phyloP scores from a whole-genome alignment of 1,140 invertebrate species.

The Trichomalopsis sarcophagae region DNA sequence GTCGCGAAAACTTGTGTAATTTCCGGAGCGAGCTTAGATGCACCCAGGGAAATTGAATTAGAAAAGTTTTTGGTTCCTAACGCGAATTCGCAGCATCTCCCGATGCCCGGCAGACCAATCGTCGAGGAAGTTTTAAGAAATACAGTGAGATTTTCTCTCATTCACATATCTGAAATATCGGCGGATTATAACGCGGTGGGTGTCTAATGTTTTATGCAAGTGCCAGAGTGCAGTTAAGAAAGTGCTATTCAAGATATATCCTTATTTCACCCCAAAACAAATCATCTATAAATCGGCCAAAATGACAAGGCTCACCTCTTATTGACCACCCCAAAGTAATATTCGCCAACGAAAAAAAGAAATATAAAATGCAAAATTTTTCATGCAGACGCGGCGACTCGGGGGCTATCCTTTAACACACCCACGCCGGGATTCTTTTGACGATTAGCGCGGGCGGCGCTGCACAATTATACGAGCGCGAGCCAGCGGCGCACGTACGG shows the following conservation, averaged over 20 bases:
- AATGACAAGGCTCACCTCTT: no score
- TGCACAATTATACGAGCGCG: slow-evolving; percentile 42
- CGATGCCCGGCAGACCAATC: slow-evolving; percentile 30
- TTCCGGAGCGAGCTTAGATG: slow-evolving; percentile 37
- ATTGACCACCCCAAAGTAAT: not conserved
- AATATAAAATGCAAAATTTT: slow-evolving; percentile 3
- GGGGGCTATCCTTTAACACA: not conserved
- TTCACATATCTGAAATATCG: slow-evolving; percentile 41
- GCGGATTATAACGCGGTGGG: not conserved
- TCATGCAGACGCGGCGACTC: not conserved
- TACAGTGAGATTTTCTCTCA: not conserved
- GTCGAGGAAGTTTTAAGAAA: slow-evolving; percentile 30
- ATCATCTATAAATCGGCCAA: not conserved
- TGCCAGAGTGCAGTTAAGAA: not conserved
- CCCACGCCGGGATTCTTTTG: slow-evolving; percentile 24
- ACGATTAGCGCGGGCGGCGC: slow-evolving; percentile 21
- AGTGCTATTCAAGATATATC: not conserved
- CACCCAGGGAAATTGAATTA: slow-evolving; percentile 47
- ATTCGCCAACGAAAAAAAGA: not conserved
- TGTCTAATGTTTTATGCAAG: not conserved
- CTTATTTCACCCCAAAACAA: not conserved
- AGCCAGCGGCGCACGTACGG: slow-evolving; percentile 60
- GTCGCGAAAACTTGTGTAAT: slow-evolving; percentile 49
- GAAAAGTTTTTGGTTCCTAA: slow-evolving; percentile 48
- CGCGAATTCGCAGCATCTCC: not conserved